Conservation (phyloP, 2,888 invertebrate genomes). For the Dasypogon diadema region DNA sequence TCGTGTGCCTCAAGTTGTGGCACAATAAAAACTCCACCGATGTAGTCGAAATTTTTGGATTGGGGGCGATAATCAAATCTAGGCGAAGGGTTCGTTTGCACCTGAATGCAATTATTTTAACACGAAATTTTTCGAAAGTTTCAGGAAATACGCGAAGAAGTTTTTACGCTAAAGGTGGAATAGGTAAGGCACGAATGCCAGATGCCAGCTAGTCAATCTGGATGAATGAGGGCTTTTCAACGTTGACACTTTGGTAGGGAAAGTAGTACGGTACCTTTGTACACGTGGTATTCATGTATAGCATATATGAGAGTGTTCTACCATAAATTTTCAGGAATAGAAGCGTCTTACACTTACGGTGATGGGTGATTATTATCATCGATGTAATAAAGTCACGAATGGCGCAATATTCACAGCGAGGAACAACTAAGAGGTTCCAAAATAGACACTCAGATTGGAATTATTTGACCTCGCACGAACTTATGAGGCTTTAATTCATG, state of each 20-base stretch:
- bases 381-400: conserved; percentile 43
- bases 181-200: neutral
- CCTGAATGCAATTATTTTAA: conserved; percentile 1
- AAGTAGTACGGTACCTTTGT: neutral
- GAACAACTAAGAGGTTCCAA: neutral
- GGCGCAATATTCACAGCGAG: neutral
- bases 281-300: neutral
- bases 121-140: conserved; percentile 19
- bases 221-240: conserved; percentile 1
- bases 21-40: too few relatives aligned
- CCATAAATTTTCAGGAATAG: neutral
- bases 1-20: too few relatives aligned
- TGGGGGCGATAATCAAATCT: neutral
- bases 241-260: conserved; percentile 15
- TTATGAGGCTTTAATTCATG: conserved; percentile 22
- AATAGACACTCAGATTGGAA: neutral
- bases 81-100: neutral
- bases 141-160: neutral
- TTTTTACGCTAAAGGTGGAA: neutral
- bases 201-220: neutral
- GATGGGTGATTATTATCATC: conserved; percentile 25
- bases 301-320: neutral
- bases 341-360: conserved; percentile 11
- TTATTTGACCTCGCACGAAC: conserved; percentile 23
- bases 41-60: too few relatives aligned